Evolutionary conservation across 1,140 invertebrate genomes (phyloP), one percentile per base, ranked within the genome.

Genomic region (Anastrepha obliqua): DNA sequence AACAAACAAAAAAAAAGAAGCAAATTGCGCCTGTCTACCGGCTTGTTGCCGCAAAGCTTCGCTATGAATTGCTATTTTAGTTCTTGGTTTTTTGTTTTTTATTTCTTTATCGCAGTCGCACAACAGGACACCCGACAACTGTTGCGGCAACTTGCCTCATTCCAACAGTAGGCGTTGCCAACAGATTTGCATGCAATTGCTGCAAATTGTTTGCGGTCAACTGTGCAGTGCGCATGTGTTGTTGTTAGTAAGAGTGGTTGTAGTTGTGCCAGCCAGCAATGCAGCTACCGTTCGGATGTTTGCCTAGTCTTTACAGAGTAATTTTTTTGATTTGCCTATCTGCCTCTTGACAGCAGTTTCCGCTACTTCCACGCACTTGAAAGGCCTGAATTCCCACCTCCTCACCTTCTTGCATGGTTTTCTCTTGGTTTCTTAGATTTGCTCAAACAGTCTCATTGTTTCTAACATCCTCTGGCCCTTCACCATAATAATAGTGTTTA

Each of bases 141-240:
- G 44, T 51, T 44, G 70, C 7, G 39, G 42, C 70, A 74, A 81
- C 74, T 55, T 55, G 74, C n/a, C 74, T 20, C n/a, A 55, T n/a
- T 81, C 47, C 74, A 81, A 81, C 74, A 55, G 47, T 81, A 81
- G 74, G 74, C 74, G 74, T 81, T 81, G 47, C 74, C 74, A 81
- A 81, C 47, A 42, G 29, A 81, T 81, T 81, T 81, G 74, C 74
- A 81, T 81, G 74, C 74, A 81, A 81, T 81, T 81, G 47, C 9
- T 81, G 74, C 47, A 81, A 81, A 81, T 58, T 81, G 42, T 81
- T 55, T 51, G 74, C 47, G 47, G 44, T 20, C 47, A 81, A 55
- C 47, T 20, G 44, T 55, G 74, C 7, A 3, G 51, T 55, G 6
- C 20, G 6, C 51, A 7, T 20, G 11, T 20, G 20, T 81, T 58